Base-by-base conservation (phyloP, 2,888 invertebrate species). In the Cataglyphis cursor region DNA sequence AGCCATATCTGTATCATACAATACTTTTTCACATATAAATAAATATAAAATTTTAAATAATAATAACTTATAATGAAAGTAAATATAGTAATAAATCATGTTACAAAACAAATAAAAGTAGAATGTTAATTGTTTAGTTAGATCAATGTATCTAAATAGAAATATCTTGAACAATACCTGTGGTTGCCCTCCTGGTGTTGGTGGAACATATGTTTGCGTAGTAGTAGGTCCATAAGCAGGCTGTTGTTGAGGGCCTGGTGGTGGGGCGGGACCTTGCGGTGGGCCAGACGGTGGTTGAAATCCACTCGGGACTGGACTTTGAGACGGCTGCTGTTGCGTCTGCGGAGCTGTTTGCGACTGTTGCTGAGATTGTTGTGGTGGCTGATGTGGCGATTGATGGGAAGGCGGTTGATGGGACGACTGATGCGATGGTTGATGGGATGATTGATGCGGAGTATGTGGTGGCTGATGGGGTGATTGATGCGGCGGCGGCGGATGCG, bases 301-400 rank as follows among this genome's bases (percentile, higher is more conserved):
- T 94, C 88, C 96, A 95, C 76, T 96, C 93, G 93, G 96, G 94
- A 88, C 96, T 94, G 94, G 96, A 95, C 93, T 96, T 95, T 95
- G 93, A 44, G 94, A 93, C 65, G 94, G 94, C 51, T 95, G 95
- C 59, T 95, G 95, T 62, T 95, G 94, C 4, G 92, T 87, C 66
- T 93, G 93, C 6, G 94, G 93, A 15, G 88, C 93, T 57, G 91
- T 90, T 62, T 91, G 91, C 82, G 88, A 92, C 90, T 87, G 94
- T 70, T 91, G 92, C 31, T 92, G 92, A 31, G 92, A 88, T 35
- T 92, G 93, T 82, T 96, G 95, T 1, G 96, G 95, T 84, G 96
- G 92, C 95, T 96, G 96, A 85, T 96, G 85, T 91, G 96, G 94
- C 0, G 93, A 88, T 76, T 93, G 94, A 82, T 94, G 92, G 24